These are phyloP conservation scores for Apodemia hepburni DNA, from an alignment of 2,888 invertebrate genomes.

Conservation along the genomic window DNA sequence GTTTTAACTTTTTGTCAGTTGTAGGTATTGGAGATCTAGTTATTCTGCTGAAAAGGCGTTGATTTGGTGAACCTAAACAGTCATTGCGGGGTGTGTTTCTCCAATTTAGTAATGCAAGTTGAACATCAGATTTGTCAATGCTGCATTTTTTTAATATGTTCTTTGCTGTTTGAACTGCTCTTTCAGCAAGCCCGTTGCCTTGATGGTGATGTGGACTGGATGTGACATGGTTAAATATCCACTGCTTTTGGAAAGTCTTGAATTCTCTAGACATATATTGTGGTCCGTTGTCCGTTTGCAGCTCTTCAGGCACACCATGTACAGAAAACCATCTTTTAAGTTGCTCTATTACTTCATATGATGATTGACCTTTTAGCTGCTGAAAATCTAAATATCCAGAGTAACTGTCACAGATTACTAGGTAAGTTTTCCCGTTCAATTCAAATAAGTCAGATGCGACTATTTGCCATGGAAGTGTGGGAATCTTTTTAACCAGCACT, in stretches of 20 bases:
- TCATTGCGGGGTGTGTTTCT: slow-evolving; percentile 30
- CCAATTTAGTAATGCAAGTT: slow-evolving; percentile 28
- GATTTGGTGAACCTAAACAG: slow-evolving; percentile 18
- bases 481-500: slow-evolving; percentile 24
- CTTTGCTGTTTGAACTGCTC: slow-evolving; percentile 22
- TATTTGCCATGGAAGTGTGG: slow-evolving; percentile 28
- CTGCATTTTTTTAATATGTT: slow-evolving; percentile 25
- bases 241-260: slow-evolving; percentile 19
- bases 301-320: slow-evolving; percentile 26
- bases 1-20: slow-evolving; percentile 15
- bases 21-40: slow-evolving; percentile 27
- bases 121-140: slow-evolving; percentile 25
- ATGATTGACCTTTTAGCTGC: slow-evolving; percentile 11
- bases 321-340: slow-evolving; percentile 14
- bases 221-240: slow-evolving; percentile 29
- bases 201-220: slow-evolving; percentile 27
- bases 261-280: too few species aligned
- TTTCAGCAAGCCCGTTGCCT: slow-evolving; percentile 22
- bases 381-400: slow-evolving; percentile 20
- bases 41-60: slow-evolving; percentile 30
- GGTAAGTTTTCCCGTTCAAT: slow-evolving; percentile 21
- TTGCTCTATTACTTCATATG: slow-evolving; percentile 16
- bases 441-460: slow-evolving; percentile 26
- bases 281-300: slow-evolving; percentile 22
- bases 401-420: slow-evolving; percentile 19